These are phyloP conservation scores for Rugalucina vietnamica DNA, from an alignment of 2,888 invertebrate species.

Conservation along the genomic window DNA sequence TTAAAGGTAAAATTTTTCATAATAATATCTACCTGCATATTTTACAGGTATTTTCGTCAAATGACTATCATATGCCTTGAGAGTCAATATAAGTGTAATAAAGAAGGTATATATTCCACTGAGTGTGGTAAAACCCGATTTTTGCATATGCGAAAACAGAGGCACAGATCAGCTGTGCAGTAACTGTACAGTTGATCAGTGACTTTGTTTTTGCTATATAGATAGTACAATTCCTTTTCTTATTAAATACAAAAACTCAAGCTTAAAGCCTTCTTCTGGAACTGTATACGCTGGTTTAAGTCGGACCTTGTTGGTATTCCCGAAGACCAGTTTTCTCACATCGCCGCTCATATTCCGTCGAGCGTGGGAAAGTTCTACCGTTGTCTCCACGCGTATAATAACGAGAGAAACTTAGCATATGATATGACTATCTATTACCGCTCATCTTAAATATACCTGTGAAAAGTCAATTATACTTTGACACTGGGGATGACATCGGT, in stretches of 20 bases:
- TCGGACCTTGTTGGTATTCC: no score
- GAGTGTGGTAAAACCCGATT: slow-evolving; percentile 21
- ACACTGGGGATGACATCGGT: neutral
- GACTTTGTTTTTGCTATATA: no score
- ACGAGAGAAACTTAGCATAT: neutral
- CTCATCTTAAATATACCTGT: neutral
- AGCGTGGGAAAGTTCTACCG: slow-evolving; percentile 22
- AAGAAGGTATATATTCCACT: slow-evolving; percentile 3
- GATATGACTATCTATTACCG: slow-evolving; percentile 5
- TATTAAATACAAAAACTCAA: no score
- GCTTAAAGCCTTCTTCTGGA: no score
- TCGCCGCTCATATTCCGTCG: no score
- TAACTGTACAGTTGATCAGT: no score
- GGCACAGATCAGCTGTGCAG: no score
- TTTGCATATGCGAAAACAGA: neutral
- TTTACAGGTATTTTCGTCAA: neutral
- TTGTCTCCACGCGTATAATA: slow-evolving; percentile 15
- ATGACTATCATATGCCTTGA: neutral
- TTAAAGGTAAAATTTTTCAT: no score
- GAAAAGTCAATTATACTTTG: neutral
- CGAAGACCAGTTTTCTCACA: no score
- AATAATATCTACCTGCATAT: neutral
- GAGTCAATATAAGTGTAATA: slow-evolving; percentile 8
- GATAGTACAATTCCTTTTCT: no score
- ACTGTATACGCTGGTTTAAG: no score